A percentile compares a stretch with the other conserved stretches of the same genome.
Evolutionary conservation across 2,888 invertebrate genomes (phyloP).

Genomic region (Ariolimax columbianus): DNA sequence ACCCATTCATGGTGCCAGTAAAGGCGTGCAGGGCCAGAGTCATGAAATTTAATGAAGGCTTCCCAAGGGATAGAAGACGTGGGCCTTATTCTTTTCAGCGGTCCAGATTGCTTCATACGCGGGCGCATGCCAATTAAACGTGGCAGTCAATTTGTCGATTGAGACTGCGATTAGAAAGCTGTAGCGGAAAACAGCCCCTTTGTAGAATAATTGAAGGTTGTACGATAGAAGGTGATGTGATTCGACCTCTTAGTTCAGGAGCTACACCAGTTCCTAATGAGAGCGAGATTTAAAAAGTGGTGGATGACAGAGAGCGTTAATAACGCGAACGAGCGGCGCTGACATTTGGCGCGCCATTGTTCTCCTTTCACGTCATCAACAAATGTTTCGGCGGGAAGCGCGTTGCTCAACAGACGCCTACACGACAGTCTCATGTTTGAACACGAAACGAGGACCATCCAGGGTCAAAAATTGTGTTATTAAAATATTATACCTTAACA

Average conservation of each 20-base stretch:
- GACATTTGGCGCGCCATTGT: constrained; percentile 48
- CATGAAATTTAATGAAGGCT: constrained; percentile 49
- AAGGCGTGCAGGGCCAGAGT: constrained; percentile 41
- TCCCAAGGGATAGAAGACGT: constrained; percentile 34
- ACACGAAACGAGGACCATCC: constrained; percentile 30
- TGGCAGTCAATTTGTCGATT: constrained; percentile 49
- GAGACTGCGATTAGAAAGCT: constrained; percentile 38
- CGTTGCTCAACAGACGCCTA: constrained; percentile 37
- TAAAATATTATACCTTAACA: constrained; percentile 48
- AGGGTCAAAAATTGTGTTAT: constrained; percentile 45
- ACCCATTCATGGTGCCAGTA: constrained; percentile 43
- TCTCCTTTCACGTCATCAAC: constrained; percentile 25
- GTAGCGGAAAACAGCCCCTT: constrained; percentile 39
- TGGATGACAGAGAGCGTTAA: constrained; percentile 28
- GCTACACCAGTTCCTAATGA: constrained; percentile 33
- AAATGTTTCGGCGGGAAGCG: constrained; percentile 41
- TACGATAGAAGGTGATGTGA: constrained; percentile 38
- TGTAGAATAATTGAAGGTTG: constrained; percentile 42
- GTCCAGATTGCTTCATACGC: constrained; percentile 35
- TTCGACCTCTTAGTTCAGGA: constrained; percentile 5
- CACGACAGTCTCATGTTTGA: constrained; percentile 43
- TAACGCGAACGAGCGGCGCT: constrained; percentile 37
- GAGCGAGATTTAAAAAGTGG: constrained; percentile 28
- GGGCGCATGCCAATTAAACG: constrained; percentile 45
- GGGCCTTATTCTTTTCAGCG: constrained; percentile 39